Base-by-base conservation (phyloP, 2,797 vertebrate genomes). In the Ibycter americanus region DNA sequence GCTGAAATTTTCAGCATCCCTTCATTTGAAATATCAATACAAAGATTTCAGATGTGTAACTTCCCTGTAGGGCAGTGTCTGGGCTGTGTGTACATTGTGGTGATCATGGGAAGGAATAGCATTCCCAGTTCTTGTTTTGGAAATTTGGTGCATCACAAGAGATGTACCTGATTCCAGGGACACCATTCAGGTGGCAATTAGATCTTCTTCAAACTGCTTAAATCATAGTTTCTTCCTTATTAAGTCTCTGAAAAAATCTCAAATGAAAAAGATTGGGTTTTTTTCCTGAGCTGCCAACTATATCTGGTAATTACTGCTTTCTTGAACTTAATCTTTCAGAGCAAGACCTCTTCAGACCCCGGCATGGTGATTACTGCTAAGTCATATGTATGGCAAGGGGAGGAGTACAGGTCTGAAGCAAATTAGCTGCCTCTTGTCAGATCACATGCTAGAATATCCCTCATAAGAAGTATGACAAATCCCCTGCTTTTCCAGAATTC, bases 381-480 rank as follows among this genome's bases (percentile, higher is more conserved):
- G 42, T 56, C 47, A 8, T 4, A 40, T 7, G 32, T 42, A 38
- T 51, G 76, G 79, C 89, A 76, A 80, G 51, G 44, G 73, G 73
- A 93, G 82, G 47, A 61, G 52, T 8, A 38, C 54, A 34, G 68
- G 32, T 76, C 83, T 90, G 87, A 91, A 49, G 73, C 47, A 92
- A 92, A 91, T 79, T 8, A 94, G n/a, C n/a, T 87, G 81, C 78
- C 20, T 80, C 67, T 68, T 59, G 68, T 76, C 68, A 85, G 59
- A 61, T 42, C 87, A 77, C 1, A 2, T 61, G 79, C 76, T 65
- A 32, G 51, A 88, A 68, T 51, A 86, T 58, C 72, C 44, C 49
- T 88, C 14, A 86, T 68, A 72, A 92, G 58, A 81, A 90, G 62
- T 52, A 61, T 19, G 38, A 78, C 77, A 87, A 90, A 92, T 82